Conservation (phyloP, 2,888 invertebrate species). For the Amiota mariae region DNA sequence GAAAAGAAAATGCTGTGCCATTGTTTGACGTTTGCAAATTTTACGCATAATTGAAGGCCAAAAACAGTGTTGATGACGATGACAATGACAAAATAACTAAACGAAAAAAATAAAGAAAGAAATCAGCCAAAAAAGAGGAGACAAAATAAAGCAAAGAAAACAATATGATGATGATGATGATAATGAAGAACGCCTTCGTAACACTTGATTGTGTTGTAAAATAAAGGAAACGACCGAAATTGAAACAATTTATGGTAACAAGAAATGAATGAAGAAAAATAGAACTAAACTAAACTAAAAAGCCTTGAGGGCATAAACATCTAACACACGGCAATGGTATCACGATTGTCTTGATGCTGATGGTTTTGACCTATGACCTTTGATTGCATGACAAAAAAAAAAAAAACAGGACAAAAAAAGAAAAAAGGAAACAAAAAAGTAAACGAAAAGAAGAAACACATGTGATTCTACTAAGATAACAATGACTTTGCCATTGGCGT, state of each 20-base stretch:
- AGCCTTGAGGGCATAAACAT: neutral
- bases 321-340: neutral
- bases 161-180: too few species aligned
- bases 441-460: neutral
- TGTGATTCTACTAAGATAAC: too few species aligned
- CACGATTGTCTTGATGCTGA: constrained; percentile 4
- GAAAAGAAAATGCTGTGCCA: constrained; percentile 34
- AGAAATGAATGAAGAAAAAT: neutral
- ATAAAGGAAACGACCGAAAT: neutral
- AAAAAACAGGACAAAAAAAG: neutral
- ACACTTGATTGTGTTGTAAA: neutral
- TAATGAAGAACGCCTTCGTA: too few species aligned
- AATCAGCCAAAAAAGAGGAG: neutral
- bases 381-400: neutral
- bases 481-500: neutral
- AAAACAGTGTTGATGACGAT: constrained; percentile 20
- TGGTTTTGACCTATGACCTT: constrained; percentile 20
- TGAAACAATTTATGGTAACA: constrained; percentile 19
- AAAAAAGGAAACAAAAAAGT: neutral
- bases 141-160: too few species aligned
- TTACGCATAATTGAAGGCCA: constrained; percentile 48
- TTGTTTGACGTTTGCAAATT: constrained; percentile 45
- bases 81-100: constrained; percentile 5
- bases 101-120: constrained; percentile 1
- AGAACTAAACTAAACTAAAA: neutral